These are phyloP conservation scores for Prunella himalayana DNA, from an alignment of 2,113 vertebrate genomes.

Conservation along the genomic window DNA sequence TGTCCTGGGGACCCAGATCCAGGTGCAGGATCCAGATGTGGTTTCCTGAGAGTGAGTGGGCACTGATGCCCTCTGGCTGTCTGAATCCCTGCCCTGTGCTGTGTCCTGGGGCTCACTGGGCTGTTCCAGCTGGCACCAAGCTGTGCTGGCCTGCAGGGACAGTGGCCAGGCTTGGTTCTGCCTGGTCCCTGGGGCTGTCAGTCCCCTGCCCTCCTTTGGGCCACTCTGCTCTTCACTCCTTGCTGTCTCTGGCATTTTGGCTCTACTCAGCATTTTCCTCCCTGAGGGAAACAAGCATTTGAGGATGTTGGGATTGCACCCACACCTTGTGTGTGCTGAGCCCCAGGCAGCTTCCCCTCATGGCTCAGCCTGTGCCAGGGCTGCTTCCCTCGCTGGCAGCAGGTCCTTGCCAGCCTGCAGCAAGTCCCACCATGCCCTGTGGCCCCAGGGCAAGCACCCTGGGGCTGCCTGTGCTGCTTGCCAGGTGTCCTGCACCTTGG, in stretches of 20 bases:
- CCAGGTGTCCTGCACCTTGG: accelerated
- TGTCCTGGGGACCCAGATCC: background rate
- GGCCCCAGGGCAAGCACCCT: background rate
- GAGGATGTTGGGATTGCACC: background rate
- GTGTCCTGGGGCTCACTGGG: background rate
- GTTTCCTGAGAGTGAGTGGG: background rate
- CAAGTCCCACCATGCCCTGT: accelerated
- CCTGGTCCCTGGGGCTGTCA: background rate
- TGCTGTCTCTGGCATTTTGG: background rate
- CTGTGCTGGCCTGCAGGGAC: accelerated
- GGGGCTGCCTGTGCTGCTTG: accelerated
- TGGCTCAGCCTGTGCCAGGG: accelerated
- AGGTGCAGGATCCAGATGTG: background rate
- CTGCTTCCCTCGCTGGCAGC: accelerated
- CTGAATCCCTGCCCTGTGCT: accelerated
- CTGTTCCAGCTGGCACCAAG: background rate
- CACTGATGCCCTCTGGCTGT: background rate
- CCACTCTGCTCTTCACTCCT: background rate
- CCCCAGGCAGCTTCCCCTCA: background rate
- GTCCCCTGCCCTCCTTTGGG: background rate
- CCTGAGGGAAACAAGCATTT: background rate
- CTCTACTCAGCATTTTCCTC: background rate
- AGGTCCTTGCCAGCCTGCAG: background rate
- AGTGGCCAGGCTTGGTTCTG: background rate
- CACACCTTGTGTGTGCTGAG: background rate